Evolutionary conservation across 92 coral and sea anemone species (phyloP).

Genomic region (Zoanthus solanderi): DNA sequence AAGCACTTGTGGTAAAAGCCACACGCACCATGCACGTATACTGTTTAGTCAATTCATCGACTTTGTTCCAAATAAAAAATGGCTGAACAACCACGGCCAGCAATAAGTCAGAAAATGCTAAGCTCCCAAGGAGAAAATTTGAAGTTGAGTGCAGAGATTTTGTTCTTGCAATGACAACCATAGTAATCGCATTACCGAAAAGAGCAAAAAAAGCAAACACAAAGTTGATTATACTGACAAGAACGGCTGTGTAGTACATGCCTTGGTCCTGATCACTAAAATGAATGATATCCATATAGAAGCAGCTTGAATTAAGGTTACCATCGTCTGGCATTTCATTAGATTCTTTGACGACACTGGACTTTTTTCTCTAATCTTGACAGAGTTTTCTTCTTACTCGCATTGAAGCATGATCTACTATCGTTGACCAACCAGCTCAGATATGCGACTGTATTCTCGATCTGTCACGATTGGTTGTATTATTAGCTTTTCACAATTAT

Average conservation of each 20-base stretch:
- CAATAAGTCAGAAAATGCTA: slow-evolving; percentile 63
- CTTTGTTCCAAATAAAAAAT: slow-evolving; percentile 62
- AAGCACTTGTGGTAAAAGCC: slow-evolving; percentile 66
- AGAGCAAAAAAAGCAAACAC: slow-evolving; percentile 54
- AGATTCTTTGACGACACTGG: slow-evolving; percentile 10
- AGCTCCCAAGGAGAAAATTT: slow-evolving; percentile 67
- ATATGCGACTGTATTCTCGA: slow-evolving; percentile 23
- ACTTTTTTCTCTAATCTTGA: background rate
- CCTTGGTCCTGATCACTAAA: slow-evolving; percentile 23
- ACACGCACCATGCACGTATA: slow-evolving; percentile 59
- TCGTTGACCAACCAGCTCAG: background rate
- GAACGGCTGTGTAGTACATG: slow-evolving; percentile 57
- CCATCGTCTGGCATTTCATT: slow-evolving; percentile 35
- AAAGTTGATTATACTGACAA: slow-evolving; percentile 59
- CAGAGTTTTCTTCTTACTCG: background rate
- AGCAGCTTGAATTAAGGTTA: slow-evolving; percentile 41
- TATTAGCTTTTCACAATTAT: slow-evolving; percentile 10
- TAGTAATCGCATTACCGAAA: slow-evolving; percentile 56
- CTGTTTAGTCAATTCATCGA: slow-evolving; percentile 61
- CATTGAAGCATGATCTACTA: background rate
- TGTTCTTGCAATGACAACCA: slow-evolving; percentile 55
- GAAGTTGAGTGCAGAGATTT: slow-evolving; percentile 65
- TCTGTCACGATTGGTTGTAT: slow-evolving; percentile 43
- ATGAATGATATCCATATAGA: slow-evolving; percentile 57
- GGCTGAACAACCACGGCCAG: slow-evolving; percentile 64